Evolutionary conservation across 2,113 vertebrate species (phyloP).

Genomic region (Puma concolor): DNA sequence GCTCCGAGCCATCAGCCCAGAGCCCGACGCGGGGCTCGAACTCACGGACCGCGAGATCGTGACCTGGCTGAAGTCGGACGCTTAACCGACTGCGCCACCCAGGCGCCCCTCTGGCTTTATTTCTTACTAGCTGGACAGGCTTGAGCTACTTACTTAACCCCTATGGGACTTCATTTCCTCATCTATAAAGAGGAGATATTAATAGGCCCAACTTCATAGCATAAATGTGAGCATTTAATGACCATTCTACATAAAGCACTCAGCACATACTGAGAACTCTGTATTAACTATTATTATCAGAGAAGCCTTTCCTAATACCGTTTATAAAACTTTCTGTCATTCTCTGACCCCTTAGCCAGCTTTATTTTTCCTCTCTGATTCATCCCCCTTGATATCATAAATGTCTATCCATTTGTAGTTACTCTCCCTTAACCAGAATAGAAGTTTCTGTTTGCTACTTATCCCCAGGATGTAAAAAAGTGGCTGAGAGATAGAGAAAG

Average conservation of each 20-base stretch:
- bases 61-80: too few species aligned
- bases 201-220: background rate
- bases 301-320: background rate
- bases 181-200: background rate
- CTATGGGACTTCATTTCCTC: background rate
- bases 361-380: constrained; percentile 36
- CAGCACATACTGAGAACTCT: background rate
- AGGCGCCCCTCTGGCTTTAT: background rate
- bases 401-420: background rate
- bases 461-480: background rate
- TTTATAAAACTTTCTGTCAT: constrained; percentile 7
- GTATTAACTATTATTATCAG: background rate
- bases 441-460: background rate
- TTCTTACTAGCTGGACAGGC: background rate
- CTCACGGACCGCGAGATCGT: too few species aligned
- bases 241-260: background rate
- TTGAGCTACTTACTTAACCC: background rate
- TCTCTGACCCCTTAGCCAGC: background rate
- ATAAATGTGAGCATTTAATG: background rate
- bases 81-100: too few species aligned
- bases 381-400: background rate
- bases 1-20: too few species aligned
- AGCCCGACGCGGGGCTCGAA: too few species aligned
- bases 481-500: background rate
- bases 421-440: background rate